Evolutionary conservation across 1,140 invertebrate genomes (phyloP).

Genomic region (Bradysia coprophila): DNA sequence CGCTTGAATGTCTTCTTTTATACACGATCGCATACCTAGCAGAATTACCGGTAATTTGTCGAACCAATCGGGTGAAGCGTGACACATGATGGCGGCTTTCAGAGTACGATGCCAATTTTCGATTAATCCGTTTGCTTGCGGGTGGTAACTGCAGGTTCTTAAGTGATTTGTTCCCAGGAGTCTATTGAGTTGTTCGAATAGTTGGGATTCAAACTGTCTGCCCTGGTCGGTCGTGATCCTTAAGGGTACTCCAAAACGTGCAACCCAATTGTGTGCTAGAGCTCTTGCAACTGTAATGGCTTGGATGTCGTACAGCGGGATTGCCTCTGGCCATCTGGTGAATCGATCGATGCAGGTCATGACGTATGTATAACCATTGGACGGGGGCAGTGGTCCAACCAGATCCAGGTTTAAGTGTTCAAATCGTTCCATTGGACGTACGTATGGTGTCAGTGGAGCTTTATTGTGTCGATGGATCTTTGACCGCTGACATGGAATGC

Average conservation of each 20-base stretch:
- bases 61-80: constrained; percentile 6
- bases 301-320: constrained; percentile 11
- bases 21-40: constrained; percentile 9
- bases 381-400: constrained; percentile 16
- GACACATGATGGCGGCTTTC: constrained; percentile 16
- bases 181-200: constrained; percentile 8
- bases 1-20: constrained; percentile 6
- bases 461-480: constrained; percentile 11
- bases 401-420: constrained; percentile 15
- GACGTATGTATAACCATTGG: constrained; percentile 5
- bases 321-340: constrained; percentile 14
- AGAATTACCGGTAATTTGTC: constrained; percentile 9
- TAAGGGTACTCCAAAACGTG: constrained; percentile 15
- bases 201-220: constrained; percentile 13
- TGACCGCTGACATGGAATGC: constrained; percentile 10
- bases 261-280: constrained; percentile 18
- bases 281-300: constrained; percentile 14
- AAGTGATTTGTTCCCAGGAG: constrained; percentile 9
- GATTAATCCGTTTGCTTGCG: constrained; percentile 18
- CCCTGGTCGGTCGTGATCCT: constrained; percentile 16
- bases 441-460: not conserved
- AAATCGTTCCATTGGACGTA: constrained; percentile 7
- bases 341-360: constrained; percentile 13
- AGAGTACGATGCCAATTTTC: constrained; percentile 22
- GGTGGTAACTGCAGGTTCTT: constrained; percentile 20